Percentiles rank a stretch among this genome's conserved stretches.
These are phyloP conservation scores for Drepanosiphum platanoidis DNA, from an alignment of 2,888 invertebrate species.

Conservation along the genomic window DNA sequence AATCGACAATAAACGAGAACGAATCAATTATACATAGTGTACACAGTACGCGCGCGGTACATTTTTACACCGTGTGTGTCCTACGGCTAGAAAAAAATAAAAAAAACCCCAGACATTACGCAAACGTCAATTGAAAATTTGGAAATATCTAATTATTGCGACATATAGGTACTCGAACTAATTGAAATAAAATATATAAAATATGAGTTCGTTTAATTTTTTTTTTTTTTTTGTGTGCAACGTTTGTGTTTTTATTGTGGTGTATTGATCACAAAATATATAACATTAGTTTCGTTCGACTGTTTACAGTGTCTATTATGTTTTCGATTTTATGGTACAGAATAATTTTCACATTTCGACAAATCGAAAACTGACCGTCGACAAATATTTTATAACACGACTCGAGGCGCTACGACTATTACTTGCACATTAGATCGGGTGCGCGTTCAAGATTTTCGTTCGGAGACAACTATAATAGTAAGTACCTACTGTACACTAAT, in stretches of 20 bases:
- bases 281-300: too few relatives aligned
- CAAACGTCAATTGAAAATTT: constrained; percentile 40
- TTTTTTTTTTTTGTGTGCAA: background rate
- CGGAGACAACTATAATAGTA: too few relatives aligned
- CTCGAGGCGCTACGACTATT: too few relatives aligned
- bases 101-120: constrained; percentile 5
- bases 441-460: too few relatives aligned
- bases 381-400: too few relatives aligned
- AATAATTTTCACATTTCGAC: too few relatives aligned
- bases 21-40: constrained; percentile 23
- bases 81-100: too few relatives aligned
- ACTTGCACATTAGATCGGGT: too few relatives aligned
- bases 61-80: background rate
- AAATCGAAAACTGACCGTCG: too few relatives aligned
- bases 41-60: background rate
- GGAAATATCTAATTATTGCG: constrained; percentile 20
- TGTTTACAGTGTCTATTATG: background rate
- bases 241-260: background rate
- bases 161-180: constrained; percentile 37
- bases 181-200: constrained; percentile 12
- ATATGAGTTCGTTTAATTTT: background rate
- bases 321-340: background rate
- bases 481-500: too few relatives aligned
- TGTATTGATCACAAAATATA: too few relatives aligned
- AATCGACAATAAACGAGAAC: constrained; percentile 29